phyloP scores from a whole-genome alignment of 2,797 vertebrate species.

The Spinus pinus region DNA sequence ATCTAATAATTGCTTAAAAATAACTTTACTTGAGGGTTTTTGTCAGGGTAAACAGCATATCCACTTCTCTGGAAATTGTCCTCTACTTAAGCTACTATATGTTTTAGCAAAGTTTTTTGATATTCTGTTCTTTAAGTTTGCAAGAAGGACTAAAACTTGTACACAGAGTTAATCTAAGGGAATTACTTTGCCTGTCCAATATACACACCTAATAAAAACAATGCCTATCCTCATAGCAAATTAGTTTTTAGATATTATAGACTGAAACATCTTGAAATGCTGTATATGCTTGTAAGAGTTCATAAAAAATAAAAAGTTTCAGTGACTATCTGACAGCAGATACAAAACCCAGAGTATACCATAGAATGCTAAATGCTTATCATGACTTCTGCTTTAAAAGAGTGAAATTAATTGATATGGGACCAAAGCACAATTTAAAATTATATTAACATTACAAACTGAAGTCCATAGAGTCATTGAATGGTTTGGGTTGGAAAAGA shows the following conservation, averaged over 20 bases:
- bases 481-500: background rate
- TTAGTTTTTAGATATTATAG: background rate
- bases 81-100: background rate
- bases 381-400: background rate
- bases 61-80: background rate
- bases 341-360: background rate
- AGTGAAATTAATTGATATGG: background rate
- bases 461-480: background rate
- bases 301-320: background rate
- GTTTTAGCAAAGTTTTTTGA: background rate
- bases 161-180: background rate
- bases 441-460: background rate
- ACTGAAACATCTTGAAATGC: background rate
- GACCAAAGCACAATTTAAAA: background rate
- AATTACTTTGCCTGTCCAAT: background rate
- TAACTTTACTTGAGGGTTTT: background rate
- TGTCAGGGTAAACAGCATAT: background rate
- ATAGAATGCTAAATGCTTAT: background rate
- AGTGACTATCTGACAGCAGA: background rate
- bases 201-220: background rate
- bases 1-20: background rate
- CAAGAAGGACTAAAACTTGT: background rate
- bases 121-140: background rate
- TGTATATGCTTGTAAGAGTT: background rate
- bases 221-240: background rate